phyloP scores from a whole-genome alignment of 2,113 vertebrate genomes.

The Grammomys dolichurus region DNA sequence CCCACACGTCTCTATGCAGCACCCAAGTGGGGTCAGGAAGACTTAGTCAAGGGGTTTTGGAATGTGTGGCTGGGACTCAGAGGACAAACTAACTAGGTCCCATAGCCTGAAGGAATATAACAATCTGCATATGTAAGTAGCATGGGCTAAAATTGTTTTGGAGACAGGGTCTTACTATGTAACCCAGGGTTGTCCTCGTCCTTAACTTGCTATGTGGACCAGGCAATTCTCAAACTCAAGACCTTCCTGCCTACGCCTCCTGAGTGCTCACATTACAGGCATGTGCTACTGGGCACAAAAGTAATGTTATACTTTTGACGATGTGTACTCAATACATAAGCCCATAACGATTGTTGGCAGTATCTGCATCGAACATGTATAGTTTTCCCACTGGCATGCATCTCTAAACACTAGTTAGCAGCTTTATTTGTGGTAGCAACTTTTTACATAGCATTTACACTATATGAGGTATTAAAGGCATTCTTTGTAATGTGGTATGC shows the following conservation, averaged over 20 bases:
- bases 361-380: neutral
- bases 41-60: neutral
- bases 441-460: neutral
- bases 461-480: neutral
- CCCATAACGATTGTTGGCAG: neutral
- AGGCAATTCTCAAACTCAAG: neutral
- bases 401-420: neutral
- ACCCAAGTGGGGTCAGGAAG: neutral
- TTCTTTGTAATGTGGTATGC: neutral
- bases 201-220: neutral
- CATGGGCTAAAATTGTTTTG: neutral
- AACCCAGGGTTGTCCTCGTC: neutral
- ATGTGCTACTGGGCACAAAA: neutral
- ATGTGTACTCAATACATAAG: neutral
- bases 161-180: neutral
- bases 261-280: neutral
- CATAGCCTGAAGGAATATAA: neutral
- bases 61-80: neutral
- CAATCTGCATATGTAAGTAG: neutral
- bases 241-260: neutral
- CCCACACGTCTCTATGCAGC: neutral
- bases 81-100: neutral
- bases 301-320: neutral
- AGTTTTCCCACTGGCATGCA: neutral
- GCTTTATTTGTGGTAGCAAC: neutral